Conservation (phyloP, 2,888 invertebrate species). For the Noctua janthe region DNA sequence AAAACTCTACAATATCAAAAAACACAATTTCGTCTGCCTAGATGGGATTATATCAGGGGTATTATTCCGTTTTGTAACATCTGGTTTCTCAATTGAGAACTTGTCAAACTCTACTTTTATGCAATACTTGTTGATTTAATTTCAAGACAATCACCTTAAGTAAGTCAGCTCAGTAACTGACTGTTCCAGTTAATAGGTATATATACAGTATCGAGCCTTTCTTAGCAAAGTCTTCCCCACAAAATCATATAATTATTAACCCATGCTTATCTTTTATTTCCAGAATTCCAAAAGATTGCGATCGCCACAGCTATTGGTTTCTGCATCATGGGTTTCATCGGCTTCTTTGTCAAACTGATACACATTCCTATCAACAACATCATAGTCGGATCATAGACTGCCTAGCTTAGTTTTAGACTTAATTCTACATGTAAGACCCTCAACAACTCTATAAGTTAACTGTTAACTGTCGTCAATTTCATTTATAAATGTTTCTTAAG, state of each 20-base stretch:
- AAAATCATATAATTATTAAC: neutral
- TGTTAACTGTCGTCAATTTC: conserved; percentile 78
- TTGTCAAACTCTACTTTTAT: neutral
- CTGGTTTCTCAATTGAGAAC: neutral
- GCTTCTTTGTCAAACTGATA: conserved; percentile 99
- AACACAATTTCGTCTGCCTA: neutral
- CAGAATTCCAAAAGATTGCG: conserved; percentile 99
- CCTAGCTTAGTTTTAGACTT: conserved; percentile 74
- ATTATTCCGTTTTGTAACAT: neutral
- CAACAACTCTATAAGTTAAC: conserved; percentile 80
- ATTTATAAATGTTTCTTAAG: conserved; percentile 75
- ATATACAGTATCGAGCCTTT: neutral
- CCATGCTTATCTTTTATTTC: conserved; percentile 70
- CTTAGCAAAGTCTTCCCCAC: neutral
- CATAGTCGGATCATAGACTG: conserved; percentile 95
- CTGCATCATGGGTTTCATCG: conserved; percentile 99
- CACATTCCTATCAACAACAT: conserved; percentile 99
- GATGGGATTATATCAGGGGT: neutral
- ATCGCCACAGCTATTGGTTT: conserved; percentile 99
- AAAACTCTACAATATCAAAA: neutral
- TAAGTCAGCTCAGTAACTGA: neutral
- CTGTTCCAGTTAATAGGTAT: neutral
- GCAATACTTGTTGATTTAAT: neutral
- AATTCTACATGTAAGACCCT: conserved; percentile 82
- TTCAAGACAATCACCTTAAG: neutral